A percentile compares a stretch with the other conserved stretches of the same genome.
Conservation (phyloP, 2,888 invertebrate genomes). For the Clostera curtula region DNA sequence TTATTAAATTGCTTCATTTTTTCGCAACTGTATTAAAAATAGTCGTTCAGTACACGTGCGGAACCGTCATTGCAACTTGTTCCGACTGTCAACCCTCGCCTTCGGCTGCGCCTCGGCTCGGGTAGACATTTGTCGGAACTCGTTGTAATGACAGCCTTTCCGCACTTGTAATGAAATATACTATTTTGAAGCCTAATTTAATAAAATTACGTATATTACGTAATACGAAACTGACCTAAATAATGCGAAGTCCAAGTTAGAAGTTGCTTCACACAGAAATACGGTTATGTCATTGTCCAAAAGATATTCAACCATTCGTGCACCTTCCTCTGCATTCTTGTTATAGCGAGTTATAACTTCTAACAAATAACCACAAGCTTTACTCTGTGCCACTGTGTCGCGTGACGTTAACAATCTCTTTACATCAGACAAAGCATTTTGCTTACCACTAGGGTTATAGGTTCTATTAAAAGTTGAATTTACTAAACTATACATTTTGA, state of each 20-base stretch:
- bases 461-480: slow-evolving; percentile 52
- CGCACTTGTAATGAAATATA: too few relatives aligned
- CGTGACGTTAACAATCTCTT: slow-evolving; percentile 58
- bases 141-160: too few relatives aligned
- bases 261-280: slow-evolving; percentile 61
- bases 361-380: slow-evolving; percentile 56
- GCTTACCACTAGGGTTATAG: slow-evolving; percentile 54
- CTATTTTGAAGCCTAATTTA: neutral
- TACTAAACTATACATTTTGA: slow-evolving; percentile 47
- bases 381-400: slow-evolving; percentile 51
- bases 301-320: slow-evolving; percentile 48
- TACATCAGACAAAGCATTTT: slow-evolving; percentile 58
- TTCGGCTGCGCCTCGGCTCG: too few relatives aligned
- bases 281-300: slow-evolving; percentile 59
- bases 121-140: too few relatives aligned
- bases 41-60: too few relatives aligned
- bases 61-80: too few relatives aligned
- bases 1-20: too few relatives aligned
- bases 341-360: slow-evolving; percentile 51
- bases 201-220: neutral
- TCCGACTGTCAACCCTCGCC: too few relatives aligned
- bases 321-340: slow-evolving; percentile 40
- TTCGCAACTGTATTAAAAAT: too few relatives aligned
- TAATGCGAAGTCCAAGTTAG: slow-evolving; percentile 56
- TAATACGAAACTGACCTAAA: slow-evolving; percentile 40